Conservation (phyloP, 2,888 invertebrate species). For the Lepidonotus clava region DNA sequence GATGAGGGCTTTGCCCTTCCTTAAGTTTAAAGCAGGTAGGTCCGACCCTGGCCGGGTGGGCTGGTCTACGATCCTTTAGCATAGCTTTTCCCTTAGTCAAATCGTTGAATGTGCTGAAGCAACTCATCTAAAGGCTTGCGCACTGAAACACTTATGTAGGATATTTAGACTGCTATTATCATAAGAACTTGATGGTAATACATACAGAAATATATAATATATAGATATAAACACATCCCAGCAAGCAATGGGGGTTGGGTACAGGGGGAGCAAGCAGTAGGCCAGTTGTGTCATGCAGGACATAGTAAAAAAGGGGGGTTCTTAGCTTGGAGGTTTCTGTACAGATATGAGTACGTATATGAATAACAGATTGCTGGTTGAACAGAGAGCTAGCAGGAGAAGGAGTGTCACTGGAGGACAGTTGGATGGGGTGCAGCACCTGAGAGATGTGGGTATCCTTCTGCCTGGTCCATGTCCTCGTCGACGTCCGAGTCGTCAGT, state of each 20-base stretch:
- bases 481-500: constrained; percentile 85
- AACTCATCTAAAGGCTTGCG: neutral
- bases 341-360: neutral
- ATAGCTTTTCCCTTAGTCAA: neutral
- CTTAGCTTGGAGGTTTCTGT: neutral
- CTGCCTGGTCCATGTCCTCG: constrained; percentile 51
- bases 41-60: neutral
- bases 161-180: neutral
- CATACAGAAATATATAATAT: neutral
- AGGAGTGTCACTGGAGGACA: neutral
- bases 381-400: neutral
- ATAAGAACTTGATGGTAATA: neutral
- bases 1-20: no score
- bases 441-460: constrained; percentile 45
- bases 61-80: neutral
- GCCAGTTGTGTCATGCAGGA: neutral
- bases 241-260: constrained; percentile 3
- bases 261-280: neutral
- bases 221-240: constrained; percentile 41
- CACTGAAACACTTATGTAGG: constrained; percentile 26
- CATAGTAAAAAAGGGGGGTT: neutral
- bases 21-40: neutral
- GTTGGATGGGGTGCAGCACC: constrained; percentile 41
- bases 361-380: neutral
- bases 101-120: neutral